Evolutionary conservation across 2,113 vertebrate species (phyloP).

Genomic region (Tiliqua scincoides): DNA sequence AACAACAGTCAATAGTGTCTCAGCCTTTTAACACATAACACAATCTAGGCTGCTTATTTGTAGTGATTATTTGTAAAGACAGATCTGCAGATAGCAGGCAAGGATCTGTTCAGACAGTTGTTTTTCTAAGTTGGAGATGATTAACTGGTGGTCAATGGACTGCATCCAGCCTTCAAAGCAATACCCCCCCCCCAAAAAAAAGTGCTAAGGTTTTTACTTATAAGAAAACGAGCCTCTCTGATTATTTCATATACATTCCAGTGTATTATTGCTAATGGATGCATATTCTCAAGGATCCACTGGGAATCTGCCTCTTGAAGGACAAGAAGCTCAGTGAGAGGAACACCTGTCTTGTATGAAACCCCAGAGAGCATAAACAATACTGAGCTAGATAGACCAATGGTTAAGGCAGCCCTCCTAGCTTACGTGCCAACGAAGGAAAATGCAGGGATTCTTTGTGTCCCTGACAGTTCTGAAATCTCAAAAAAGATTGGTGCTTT

Average conservation of each 20-base stretch:
- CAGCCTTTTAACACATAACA: background rate
- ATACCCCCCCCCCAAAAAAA: no score
- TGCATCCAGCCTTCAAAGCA: no score
- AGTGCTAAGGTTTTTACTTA: no score
- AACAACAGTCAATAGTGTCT: background rate
- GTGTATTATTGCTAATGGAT: no score
- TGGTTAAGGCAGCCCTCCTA: background rate
- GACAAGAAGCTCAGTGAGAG: no score
- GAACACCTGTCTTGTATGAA: no score
- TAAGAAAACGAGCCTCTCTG: no score
- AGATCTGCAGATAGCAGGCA: background rate
- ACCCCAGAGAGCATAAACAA: no score
- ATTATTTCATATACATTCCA: no score
- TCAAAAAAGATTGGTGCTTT: background rate
- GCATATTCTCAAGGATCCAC: no score
- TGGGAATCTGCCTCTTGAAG: no score
- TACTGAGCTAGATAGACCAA: no score
- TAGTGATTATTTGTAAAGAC: background rate
- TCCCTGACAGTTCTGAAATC: accelerated
- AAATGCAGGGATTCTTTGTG: background rate
- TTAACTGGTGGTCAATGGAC: background rate
- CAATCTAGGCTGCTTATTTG: background rate
- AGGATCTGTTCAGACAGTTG: background rate
- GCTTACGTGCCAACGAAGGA: background rate
- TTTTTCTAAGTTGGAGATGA: background rate